These are phyloP conservation scores for Drosophila nigricruria DNA, from an alignment of 2,888 invertebrate genomes.

Conservation along the genomic window DNA sequence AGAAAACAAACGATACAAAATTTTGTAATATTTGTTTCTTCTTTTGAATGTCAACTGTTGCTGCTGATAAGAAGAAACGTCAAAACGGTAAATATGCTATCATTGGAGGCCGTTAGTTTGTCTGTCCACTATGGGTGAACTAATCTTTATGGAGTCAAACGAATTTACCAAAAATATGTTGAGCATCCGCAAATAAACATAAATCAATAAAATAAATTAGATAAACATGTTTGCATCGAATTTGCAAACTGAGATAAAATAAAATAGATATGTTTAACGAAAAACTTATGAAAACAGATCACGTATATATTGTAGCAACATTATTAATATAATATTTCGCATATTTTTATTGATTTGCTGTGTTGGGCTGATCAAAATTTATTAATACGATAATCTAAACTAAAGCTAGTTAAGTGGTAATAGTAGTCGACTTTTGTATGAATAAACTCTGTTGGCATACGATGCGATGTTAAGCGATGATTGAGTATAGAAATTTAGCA, in stretches of 20 bases:
- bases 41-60: conserved; percentile 73
- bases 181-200: background rate
- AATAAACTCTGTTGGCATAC: background rate
- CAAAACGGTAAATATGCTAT: conserved; percentile 50
- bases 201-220: background rate
- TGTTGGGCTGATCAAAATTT: background rate
- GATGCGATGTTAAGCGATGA: conserved; percentile 3
- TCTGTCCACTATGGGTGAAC: conserved; percentile 18
- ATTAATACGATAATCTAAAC: background rate
- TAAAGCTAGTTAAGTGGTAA: background rate
- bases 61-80: conserved; percentile 60
- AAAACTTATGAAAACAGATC: background rate
- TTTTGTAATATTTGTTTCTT: conserved; percentile 62
- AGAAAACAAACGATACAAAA: conserved; percentile 33
- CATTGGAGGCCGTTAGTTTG: conserved; percentile 32
- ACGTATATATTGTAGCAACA: background rate
- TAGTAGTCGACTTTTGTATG: background rate
- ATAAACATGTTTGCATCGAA: background rate
- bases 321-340: background rate
- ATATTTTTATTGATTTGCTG: background rate
- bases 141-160: background rate
- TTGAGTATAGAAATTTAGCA: background rate
- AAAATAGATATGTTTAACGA: background rate
- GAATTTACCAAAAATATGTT: background rate
- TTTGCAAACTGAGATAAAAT: background rate